These are phyloP conservation scores for Parelbella ahira DNA, from an alignment of 2,888 invertebrate genomes.

Conservation along the genomic window DNA sequence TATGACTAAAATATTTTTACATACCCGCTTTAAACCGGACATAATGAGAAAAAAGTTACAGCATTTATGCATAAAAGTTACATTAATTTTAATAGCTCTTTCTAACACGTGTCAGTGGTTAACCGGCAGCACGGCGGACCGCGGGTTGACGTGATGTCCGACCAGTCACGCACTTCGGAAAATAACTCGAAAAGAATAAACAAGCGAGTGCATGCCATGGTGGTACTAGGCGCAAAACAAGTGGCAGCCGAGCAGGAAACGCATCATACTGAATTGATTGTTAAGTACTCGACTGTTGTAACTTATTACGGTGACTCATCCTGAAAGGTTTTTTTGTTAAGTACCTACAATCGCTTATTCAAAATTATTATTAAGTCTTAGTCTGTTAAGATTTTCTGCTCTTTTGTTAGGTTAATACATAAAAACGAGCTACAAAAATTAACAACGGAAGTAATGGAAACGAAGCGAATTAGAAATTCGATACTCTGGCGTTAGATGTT, in stretches of 20 bases:
- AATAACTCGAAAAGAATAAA: constrained; percentile 26
- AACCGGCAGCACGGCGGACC: constrained; percentile 8
- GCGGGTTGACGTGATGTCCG: constrained; percentile 47
- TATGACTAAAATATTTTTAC: no score
- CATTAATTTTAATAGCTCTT: constrained; percentile 1
- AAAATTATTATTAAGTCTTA: no score
- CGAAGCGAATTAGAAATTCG: constrained; percentile 4
- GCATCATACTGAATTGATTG: constrained; percentile 23
- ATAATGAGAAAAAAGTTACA: no score
- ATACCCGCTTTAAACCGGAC: no score
- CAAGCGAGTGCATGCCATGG: constrained; percentile 10
- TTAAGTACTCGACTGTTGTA: constrained; percentile 18
- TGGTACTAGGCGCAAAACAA: constrained; percentile 20
- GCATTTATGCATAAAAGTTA: no score
- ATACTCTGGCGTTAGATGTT: constrained; percentile 14
- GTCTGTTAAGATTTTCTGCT: no score
- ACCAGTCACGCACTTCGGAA: constrained; percentile 59
- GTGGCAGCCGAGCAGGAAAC: constrained; percentile 23
- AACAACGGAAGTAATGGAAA: no score
- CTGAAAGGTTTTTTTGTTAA: no score
- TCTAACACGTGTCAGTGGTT: constrained; percentile 16
- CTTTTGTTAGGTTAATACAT: no score
- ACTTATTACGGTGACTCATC: not conserved
- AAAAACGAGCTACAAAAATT: no score
- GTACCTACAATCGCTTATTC: no score